phyloP scores from a whole-genome alignment of 2,113 vertebrate genomes.

The Trichechus manatus region DNA sequence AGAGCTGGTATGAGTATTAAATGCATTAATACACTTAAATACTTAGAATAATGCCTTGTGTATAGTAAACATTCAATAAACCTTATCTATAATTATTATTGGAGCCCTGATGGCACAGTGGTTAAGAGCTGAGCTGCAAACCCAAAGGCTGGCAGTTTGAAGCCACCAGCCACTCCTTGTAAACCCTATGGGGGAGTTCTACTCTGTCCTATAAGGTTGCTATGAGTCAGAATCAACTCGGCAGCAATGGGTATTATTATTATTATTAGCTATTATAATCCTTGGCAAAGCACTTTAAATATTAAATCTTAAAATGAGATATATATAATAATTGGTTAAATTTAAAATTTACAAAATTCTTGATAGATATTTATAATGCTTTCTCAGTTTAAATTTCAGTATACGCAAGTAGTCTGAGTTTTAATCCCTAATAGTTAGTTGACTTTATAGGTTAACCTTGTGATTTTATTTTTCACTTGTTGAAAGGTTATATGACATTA shows the following conservation, averaged over 20 bases:
- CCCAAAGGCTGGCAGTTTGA: too few relatives aligned
- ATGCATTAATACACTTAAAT: not conserved
- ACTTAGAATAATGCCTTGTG: not conserved
- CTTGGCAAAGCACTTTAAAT: not conserved
- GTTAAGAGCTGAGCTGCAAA: too few relatives aligned
- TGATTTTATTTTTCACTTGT: constrained; percentile 48
- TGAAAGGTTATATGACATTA: not conserved
- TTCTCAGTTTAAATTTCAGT: constrained; percentile 32
- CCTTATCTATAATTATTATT: not conserved
- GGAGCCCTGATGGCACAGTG: too few relatives aligned
- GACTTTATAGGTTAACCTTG: not conserved
- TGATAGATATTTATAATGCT: constrained; percentile 8
- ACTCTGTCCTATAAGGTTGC: too few relatives aligned
- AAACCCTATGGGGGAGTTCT: too few relatives aligned
- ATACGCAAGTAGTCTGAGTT: not conserved
- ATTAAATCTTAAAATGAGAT: not conserved
- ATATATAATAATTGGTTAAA: not conserved
- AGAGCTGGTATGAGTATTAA: too few relatives aligned
- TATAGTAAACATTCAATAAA: not conserved
- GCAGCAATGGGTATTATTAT: too few relatives aligned
- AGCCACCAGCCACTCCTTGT: too few relatives aligned
- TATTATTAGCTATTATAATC: constrained; percentile 48
- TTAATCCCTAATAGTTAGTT: constrained; percentile 30
- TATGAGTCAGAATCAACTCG: too few relatives aligned
- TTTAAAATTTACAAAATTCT: constrained; percentile 7